A percentile compares a stretch with the other conserved stretches of the same genome.
These are phyloP conservation scores for Thymelicus lineola DNA, from an alignment of 2,888 invertebrate species.

Conservation along the genomic window DNA sequence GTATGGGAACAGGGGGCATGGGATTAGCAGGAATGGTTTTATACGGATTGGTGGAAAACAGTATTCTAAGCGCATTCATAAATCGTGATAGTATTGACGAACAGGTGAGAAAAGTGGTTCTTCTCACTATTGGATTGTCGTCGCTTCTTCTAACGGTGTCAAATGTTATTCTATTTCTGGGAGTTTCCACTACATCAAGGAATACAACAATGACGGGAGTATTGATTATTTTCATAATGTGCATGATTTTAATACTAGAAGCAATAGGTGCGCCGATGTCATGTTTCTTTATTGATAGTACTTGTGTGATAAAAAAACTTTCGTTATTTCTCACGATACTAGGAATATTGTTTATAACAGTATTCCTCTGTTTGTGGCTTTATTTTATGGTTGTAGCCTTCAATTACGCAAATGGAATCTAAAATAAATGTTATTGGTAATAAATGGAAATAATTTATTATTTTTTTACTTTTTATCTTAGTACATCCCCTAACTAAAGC, in stretches of 20 bases:
- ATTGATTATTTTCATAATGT: slow-evolving; percentile 48
- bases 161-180: slow-evolving; percentile 51
- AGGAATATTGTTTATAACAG: slow-evolving; percentile 41
- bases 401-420: slow-evolving; percentile 41
- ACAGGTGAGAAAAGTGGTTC: slow-evolving; percentile 49
- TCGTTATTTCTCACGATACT: slow-evolving; percentile 43
- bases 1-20: slow-evolving; percentile 49
- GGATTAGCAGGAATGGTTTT: slow-evolving; percentile 53
- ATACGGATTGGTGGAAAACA: slow-evolving; percentile 56
- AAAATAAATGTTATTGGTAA: neutral
- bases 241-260: slow-evolving; percentile 43
- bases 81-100: slow-evolving; percentile 44
- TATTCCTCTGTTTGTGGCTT: slow-evolving; percentile 58
- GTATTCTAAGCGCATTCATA: slow-evolving; percentile 35
- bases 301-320: slow-evolving; percentile 54
- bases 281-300: slow-evolving; percentile 53
- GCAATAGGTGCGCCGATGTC: slow-evolving; percentile 48
- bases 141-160: slow-evolving; percentile 50
- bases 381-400: slow-evolving; percentile 57
- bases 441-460: neutral
- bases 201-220: slow-evolving; percentile 40
- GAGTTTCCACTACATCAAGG: slow-evolving; percentile 37
- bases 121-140: slow-evolving; percentile 49
- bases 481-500: no score
- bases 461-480: neutral